Conservation (phyloP, 2,888 invertebrate genomes). For the Apomyelois bistriatella region DNA sequence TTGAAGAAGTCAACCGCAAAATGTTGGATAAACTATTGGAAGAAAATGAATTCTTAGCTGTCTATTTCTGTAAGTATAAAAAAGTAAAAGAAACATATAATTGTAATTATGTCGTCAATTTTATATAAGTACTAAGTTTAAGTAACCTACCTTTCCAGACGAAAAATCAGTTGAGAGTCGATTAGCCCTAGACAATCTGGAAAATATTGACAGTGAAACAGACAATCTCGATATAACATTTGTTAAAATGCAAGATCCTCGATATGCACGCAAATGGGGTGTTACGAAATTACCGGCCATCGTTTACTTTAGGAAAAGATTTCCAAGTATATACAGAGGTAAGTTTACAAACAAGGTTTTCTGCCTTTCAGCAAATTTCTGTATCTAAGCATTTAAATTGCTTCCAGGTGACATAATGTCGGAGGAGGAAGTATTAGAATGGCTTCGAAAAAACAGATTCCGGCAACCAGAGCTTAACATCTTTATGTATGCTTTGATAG, state of each 20-base stretch:
- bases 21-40: slow-evolving; percentile 97
- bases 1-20: slow-evolving; percentile 97
- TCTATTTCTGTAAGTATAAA: slow-evolving; percentile 93
- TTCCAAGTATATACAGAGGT: slow-evolving; percentile 96
- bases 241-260: slow-evolving; percentile 94
- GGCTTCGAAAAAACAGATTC: slow-evolving; percentile 95
- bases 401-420: slow-evolving; percentile 88
- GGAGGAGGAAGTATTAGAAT: slow-evolving; percentile 93
- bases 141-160: slow-evolving; percentile 75
- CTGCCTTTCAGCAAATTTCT: neutral
- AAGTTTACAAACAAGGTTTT: slow-evolving; percentile 20
- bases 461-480: slow-evolving; percentile 95
- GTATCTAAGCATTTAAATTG: slow-evolving; percentile 7
- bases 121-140: neutral
- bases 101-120: neutral
- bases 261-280: slow-evolving; percentile 96
- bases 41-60: slow-evolving; percentile 96
- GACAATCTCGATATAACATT: slow-evolving; percentile 96
- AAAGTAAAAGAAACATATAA: neutral
- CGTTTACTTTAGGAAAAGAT: slow-evolving; percentile 94
- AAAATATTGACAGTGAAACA: slow-evolving; percentile 96
- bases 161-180: slow-evolving; percentile 90
- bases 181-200: slow-evolving; percentile 90
- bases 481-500: slow-evolving; percentile 95
- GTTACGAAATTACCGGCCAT: slow-evolving; percentile 94